Conservation (phyloP, 1,140 invertebrate species). For the Eumaeus atala region DNA sequence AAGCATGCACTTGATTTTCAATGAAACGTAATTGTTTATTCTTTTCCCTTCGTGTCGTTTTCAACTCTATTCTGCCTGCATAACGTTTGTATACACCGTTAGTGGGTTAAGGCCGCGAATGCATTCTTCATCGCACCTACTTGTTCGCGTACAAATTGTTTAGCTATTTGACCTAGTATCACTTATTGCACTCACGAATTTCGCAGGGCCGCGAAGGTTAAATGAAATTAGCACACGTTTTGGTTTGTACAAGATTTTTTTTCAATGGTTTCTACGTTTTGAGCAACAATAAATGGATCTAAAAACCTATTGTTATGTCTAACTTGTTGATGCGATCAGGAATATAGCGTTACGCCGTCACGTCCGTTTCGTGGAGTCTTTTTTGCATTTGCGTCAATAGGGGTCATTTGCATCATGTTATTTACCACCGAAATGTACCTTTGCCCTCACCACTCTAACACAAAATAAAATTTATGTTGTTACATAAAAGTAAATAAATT, state of each 20-base stretch:
- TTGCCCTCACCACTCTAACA: too few relatives aligned
- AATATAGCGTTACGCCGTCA: too few relatives aligned
- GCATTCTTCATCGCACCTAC: constrained; percentile 47
- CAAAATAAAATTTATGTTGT: too few relatives aligned
- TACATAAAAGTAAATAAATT: too few relatives aligned
- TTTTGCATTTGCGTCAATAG: too few relatives aligned
- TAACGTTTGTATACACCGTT: constrained; percentile 30
- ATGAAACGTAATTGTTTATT: constrained; percentile 8
- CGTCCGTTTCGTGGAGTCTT: neutral
- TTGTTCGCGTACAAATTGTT: constrained; percentile 27
- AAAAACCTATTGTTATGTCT: too few relatives aligned
- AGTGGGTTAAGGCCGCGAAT: constrained; percentile 54
- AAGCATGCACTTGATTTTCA: constrained; percentile 1
- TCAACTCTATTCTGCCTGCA: constrained; percentile 14
- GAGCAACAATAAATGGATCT: too few relatives aligned
- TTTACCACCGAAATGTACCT: too few relatives aligned
- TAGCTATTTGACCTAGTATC: constrained; percentile 27
- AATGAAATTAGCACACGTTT: neutral
- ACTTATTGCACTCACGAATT: constrained; percentile 22
- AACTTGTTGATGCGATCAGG: too few relatives aligned
- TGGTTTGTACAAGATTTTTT: constrained; percentile 5
- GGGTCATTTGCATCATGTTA: too few relatives aligned
- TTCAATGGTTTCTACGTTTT: neutral
- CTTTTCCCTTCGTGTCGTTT: constrained; percentile 15
- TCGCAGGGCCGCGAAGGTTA: constrained; percentile 17